phyloP scores from a whole-genome alignment of 2,888 invertebrate species.

The Mimachlamys varia region DNA sequence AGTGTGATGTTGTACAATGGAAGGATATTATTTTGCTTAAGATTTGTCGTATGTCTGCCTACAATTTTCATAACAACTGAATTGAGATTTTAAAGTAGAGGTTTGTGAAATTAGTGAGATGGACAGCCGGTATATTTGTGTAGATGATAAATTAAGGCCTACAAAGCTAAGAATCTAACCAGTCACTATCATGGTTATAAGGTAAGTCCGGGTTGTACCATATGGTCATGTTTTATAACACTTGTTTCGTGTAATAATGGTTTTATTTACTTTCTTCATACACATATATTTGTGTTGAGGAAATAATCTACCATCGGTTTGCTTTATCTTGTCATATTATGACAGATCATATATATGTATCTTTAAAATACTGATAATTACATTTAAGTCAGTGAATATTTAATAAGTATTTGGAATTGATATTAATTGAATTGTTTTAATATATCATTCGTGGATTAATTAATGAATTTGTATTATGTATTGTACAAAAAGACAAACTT shows the following conservation, averaged over 20 bases:
- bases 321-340: neutral
- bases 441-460: too few relatives aligned
- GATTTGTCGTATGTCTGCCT: neutral
- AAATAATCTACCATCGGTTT: neutral
- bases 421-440: too few relatives aligned
- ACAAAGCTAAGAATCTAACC: neutral
- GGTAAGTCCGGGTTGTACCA: neutral
- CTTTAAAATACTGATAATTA: too few relatives aligned
- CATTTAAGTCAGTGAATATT: too few relatives aligned
- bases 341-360: too few relatives aligned
- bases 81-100: neutral
- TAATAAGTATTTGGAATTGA: too few relatives aligned
- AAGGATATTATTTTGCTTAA: neutral
- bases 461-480: too few relatives aligned
- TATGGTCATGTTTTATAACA: neutral
- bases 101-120: neutral
- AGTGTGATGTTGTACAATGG: constrained; percentile 1
- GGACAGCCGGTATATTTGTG: neutral
- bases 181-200: constrained; percentile 4
- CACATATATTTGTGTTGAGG: neutral
- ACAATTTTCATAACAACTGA: neutral
- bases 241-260: neutral
- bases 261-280: neutral
- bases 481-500: too few relatives aligned
- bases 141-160: too few relatives aligned